These are phyloP conservation scores for Caerostris darwini DNA, from an alignment of 1,140 invertebrate genomes.

Conservation along the genomic window DNA sequence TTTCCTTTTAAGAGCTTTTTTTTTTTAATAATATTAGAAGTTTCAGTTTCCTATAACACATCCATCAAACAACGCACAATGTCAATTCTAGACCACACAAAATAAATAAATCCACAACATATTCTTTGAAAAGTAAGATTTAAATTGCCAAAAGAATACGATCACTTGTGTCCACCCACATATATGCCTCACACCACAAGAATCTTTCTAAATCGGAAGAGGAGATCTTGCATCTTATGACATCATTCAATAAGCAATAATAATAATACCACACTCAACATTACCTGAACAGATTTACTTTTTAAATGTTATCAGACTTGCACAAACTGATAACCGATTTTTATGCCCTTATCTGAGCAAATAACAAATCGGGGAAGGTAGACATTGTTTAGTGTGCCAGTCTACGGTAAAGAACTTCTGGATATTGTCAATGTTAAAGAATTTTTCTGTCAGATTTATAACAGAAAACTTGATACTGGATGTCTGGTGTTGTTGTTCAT, in stretches of 20 bases:
- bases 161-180: not conserved
- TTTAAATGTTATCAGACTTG: not conserved
- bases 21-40: too few relatives aligned
- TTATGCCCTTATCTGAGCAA: not conserved
- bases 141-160: not conserved
- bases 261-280: not conserved
- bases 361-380: not conserved
- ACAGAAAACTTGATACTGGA: not conserved
- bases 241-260: not conserved
- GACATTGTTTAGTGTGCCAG: not conserved
- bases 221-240: not conserved
- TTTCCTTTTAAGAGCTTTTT: too few relatives aligned
- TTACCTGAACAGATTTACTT: not conserved
- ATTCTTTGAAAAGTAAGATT: not conserved
- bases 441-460: not conserved
- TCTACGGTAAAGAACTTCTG: not conserved
- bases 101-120: not conserved
- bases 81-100: not conserved
- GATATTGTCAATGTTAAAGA: not conserved
- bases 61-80: too few relatives aligned
- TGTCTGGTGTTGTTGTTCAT: not conserved
- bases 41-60: too few relatives aligned
- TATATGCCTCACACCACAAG: not conserved
- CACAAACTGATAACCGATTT: conserved; percentile 22
- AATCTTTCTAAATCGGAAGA: not conserved